A percentile compares a stretch with the other conserved stretches of the same genome.
Evolutionary conservation across 1,140 invertebrate species (phyloP).

Genomic region (Penaeus vannamei): DNA sequence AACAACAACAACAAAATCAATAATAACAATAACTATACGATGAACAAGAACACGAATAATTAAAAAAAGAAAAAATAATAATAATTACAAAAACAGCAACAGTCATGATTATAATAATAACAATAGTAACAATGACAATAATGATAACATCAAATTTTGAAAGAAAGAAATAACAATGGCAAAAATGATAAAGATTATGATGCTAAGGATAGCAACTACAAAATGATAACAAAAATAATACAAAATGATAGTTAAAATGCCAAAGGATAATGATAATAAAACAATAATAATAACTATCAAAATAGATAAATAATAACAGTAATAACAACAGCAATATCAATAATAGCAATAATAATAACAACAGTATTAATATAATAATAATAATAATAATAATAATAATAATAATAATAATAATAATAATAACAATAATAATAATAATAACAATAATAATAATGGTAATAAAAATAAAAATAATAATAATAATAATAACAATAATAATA

Average conservation of each 20-base stretch:
- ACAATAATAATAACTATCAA: background rate
- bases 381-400: background rate
- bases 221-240: background rate
- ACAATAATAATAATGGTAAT: background rate
- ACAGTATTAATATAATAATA: background rate
- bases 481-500: conserved; percentile 12
- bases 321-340: background rate
- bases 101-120: background rate
- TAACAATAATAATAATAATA: background rate
- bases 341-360: background rate
- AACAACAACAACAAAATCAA: too few species aligned
- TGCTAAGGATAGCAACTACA: background rate
- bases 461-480: conserved; percentile 43
- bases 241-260: background rate
- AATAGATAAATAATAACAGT: background rate
- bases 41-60: too few species aligned
- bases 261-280: too few species aligned
- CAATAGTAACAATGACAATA: background rate
- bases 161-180: background rate
- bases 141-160: background rate
- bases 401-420: background rate
- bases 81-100: too few species aligned
- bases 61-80: too few species aligned
- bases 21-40: too few species aligned
- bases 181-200: background rate